Conservation (phyloP, 2,797 vertebrate species). For the Acipenser oxyrinchus region DNA sequence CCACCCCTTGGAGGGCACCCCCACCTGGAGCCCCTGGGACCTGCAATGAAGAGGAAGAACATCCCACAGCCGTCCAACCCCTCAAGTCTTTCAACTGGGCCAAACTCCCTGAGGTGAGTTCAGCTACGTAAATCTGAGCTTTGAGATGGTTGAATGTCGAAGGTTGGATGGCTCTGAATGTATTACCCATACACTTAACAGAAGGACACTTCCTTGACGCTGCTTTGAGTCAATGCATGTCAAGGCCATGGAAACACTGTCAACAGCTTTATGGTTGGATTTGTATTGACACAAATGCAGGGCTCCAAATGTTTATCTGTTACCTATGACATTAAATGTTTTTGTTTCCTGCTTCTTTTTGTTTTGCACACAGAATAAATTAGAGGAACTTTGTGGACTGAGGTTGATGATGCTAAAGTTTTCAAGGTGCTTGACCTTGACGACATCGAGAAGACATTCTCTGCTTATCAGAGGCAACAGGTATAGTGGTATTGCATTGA, state of each 20-base stretch:
- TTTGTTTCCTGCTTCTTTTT: neutral
- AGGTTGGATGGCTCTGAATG: neutral
- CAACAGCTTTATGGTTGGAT: too few species aligned
- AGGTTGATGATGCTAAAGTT: constrained; percentile 82
- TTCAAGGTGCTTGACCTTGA: constrained; percentile 89
- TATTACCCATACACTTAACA: neutral
- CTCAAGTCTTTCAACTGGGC: constrained; percentile 98
- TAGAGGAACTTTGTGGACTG: constrained; percentile 86
- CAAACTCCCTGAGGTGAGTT: constrained; percentile 85
- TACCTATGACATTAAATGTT: too few species aligned
- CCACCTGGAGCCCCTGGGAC: constrained; percentile 79
- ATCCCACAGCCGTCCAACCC: constrained; percentile 83
- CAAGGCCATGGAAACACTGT: too few species aligned
- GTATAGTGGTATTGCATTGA: constrained; percentile 47
- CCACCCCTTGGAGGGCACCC: constrained; percentile 68
- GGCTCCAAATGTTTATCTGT: too few species aligned
- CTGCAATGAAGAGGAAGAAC: constrained; percentile 79
- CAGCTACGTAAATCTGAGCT: neutral
- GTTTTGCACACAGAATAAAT: constrained; percentile 71
- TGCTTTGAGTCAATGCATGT: too few species aligned
- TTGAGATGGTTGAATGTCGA: neutral
- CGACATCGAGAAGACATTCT: constrained; percentile 94
- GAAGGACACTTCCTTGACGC: neutral
- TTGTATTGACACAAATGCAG: neutral
- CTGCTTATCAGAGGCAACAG: constrained; percentile 98